Conservation (phyloP, 2,113 vertebrate species). For the Oxygymnocypris stewartii region DNA sequence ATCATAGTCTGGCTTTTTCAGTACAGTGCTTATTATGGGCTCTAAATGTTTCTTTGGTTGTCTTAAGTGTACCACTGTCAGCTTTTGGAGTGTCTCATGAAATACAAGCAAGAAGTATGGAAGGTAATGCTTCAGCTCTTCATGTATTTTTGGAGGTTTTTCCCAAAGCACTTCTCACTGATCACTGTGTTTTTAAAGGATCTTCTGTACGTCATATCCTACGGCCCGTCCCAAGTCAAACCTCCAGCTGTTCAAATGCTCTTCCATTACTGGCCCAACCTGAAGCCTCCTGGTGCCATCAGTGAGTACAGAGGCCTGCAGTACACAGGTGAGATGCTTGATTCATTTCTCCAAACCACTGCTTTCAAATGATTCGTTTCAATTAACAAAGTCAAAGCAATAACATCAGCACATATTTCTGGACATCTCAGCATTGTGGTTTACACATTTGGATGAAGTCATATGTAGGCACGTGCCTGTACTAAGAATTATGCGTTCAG, state of each 20-base stretch:
- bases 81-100: constrained; percentile 98
- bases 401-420: not conserved
- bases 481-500: no score
- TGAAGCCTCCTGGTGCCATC: constrained; percentile 97
- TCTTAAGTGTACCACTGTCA: constrained; percentile 97
- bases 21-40: not conserved
- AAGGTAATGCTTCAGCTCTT: constrained; percentile 81
- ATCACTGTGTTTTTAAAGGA: constrained; percentile 77
- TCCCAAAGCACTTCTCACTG: not conserved
- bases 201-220: constrained; percentile 96
- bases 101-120: constrained; percentile 99
- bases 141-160: not conserved
- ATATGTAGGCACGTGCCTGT: not conserved
- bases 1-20: not conserved
- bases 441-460: not conserved
- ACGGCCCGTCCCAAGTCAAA: constrained; percentile 98
- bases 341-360: not conserved
- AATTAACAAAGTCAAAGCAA: not conserved
- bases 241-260: constrained; percentile 98
- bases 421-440: not conserved
- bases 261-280: constrained; percentile 99
- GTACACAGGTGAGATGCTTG: constrained; percentile 87
- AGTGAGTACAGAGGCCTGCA: constrained; percentile 97
- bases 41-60: constrained; percentile 39
- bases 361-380: not conserved